Conservation (phyloP, 2,113 vertebrate species). For the Caloenas nicobarica region DNA sequence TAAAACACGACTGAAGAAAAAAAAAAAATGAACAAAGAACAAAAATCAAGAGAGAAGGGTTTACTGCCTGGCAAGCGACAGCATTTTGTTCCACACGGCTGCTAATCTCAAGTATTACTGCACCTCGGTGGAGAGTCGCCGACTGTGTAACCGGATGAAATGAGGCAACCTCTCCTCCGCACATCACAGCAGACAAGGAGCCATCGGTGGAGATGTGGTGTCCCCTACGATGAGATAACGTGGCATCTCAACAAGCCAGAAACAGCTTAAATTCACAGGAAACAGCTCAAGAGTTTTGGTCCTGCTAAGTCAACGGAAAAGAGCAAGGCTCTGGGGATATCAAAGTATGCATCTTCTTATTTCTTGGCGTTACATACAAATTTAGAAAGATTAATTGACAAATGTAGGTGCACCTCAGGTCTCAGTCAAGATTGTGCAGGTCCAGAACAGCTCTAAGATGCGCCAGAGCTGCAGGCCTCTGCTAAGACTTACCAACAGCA, state of each 20-base stretch:
- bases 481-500: neutral
- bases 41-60: neutral
- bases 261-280: neutral
- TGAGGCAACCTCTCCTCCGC: neutral
- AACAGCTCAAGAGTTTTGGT: neutral
- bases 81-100: neutral
- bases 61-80: neutral
- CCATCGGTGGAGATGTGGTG: fast-evolving
- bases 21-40: neutral
- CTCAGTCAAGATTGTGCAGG: neutral
- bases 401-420: neutral
- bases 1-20: neutral
- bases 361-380: neutral
- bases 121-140: neutral
- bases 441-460: neutral
- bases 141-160: neutral
- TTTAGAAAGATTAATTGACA: neutral
- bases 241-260: neutral
- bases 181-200: neutral
- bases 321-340: neutral
- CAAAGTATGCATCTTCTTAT: neutral
- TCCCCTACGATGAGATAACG: neutral
- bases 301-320: neutral
- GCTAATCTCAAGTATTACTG: neutral
- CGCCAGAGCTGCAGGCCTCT: neutral